Percentiles rank a stretch among this genome's conserved stretches.
Conservation (phyloP, 2,888 invertebrate species). For the Polymixis lichenea region DNA sequence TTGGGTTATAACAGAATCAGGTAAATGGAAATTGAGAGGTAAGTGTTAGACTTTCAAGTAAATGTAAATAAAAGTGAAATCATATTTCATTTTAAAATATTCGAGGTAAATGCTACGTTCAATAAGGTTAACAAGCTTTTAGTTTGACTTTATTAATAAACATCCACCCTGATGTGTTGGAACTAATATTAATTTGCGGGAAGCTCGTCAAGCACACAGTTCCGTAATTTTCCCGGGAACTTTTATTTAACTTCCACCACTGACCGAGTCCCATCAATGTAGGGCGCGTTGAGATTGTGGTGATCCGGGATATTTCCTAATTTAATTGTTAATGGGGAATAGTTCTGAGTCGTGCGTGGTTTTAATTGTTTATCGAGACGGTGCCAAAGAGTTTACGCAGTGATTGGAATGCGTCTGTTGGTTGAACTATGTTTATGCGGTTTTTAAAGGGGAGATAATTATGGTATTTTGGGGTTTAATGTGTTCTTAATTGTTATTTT, state of each 20-base stretch:
- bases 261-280: slow-evolving; percentile 28
- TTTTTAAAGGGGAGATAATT: slow-evolving; percentile 46
- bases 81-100: not conserved
- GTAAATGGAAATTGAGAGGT: not conserved
- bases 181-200: slow-evolving; percentile 53
- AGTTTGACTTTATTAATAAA: slow-evolving; percentile 26
- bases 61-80: slow-evolving; percentile 2
- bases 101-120: not conserved
- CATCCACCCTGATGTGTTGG: slow-evolving; percentile 15
- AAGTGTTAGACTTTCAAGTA: not conserved
- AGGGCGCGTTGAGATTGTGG: slow-evolving; percentile 21
- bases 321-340: slow-evolving; percentile 52
- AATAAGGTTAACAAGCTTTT: not conserved
- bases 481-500: slow-evolving; percentile 43
- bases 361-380: slow-evolving; percentile 57
- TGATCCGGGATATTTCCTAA: slow-evolving; percentile 36
- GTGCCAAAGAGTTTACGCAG: slow-evolving; percentile 44
- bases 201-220: slow-evolving; percentile 35
- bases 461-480: slow-evolving; percentile 31
- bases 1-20: slow-evolving; percentile 22
- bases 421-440: slow-evolving; percentile 49
- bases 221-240: slow-evolving; percentile 39
- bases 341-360: slow-evolving; percentile 38
- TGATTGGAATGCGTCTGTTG: slow-evolving; percentile 42
- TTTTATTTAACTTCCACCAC: slow-evolving; percentile 45